These are phyloP conservation scores for Stenolophus ochropezus DNA, from an alignment of 2,888 invertebrate species.

Conservation along the genomic window DNA sequence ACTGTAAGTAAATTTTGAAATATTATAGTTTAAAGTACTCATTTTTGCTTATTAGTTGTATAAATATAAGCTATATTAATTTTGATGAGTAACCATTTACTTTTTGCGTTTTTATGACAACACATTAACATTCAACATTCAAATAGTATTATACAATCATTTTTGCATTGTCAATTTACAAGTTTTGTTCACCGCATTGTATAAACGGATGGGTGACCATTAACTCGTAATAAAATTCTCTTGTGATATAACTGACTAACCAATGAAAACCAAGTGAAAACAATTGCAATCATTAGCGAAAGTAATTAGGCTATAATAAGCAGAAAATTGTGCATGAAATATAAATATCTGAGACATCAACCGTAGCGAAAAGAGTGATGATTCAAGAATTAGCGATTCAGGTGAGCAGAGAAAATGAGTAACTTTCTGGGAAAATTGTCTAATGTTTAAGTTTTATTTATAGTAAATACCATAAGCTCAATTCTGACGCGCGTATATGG, in stretches of 20 bases:
- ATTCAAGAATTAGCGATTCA: slow-evolving; percentile 12
- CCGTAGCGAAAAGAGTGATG: not conserved
- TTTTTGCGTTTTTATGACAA: too few species aligned
- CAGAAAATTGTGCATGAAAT: not conserved
- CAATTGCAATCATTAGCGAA: slow-evolving; percentile 15
- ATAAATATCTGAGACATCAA: not conserved
- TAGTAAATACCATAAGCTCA: not conserved
- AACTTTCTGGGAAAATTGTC: slow-evolving; percentile 10
- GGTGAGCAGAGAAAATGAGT: slow-evolving; percentile 11
- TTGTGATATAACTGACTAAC: not conserved
- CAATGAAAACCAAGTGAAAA: not conserved
- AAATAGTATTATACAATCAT: too few species aligned
- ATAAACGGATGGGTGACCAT: not conserved
- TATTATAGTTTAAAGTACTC: too few species aligned
- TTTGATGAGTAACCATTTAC: too few species aligned
- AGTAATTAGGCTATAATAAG: slow-evolving; percentile 20
- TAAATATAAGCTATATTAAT: too few species aligned
- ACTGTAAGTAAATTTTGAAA: too few species aligned
- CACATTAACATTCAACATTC: too few species aligned
- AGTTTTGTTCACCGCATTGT: not conserved
- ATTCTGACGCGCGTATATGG: not conserved
- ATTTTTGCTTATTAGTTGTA: too few species aligned
- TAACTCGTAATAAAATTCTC: too few species aligned
- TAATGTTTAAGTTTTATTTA: slow-evolving; percentile 1
- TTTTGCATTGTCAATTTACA: too few species aligned